phyloP scores from a whole-genome alignment of 2,888 invertebrate species.

The Polietes domitor region DNA sequence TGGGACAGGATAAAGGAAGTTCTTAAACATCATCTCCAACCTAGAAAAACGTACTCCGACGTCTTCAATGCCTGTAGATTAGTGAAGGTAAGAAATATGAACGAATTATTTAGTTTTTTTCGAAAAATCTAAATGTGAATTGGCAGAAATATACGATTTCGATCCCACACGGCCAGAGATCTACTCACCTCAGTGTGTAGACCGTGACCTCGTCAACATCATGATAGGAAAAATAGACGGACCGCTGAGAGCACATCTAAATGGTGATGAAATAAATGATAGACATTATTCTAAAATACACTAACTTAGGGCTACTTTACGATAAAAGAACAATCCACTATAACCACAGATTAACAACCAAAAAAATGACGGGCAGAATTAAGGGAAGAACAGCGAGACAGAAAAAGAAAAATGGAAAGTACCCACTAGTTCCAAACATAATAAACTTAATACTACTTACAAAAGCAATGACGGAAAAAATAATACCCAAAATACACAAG shows the following conservation, averaged over 20 bases:
- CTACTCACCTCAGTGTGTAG: conserved; percentile 10
- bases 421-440: not conserved
- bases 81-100: conserved; percentile 14
- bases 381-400: not conserved
- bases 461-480: not conserved
- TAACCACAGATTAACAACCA: not conserved
- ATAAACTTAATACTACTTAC: not conserved
- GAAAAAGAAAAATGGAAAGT: not conserved
- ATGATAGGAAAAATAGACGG: conserved; percentile 9
- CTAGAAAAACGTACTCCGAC: conserved; percentile 12
- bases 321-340: not conserved
- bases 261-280: not conserved
- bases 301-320: not conserved
- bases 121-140: conserved; percentile 6
- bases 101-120: conserved; percentile 28
- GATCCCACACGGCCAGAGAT: conserved; percentile 6
- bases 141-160: conserved; percentile 25
- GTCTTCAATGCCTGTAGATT: conserved; percentile 24
- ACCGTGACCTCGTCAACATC: conserved; percentile 15
- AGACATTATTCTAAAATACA: not conserved
- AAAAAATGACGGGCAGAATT: not conserved
- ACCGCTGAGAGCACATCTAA: not conserved
- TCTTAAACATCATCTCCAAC: conserved; percentile 24
- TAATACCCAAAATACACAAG: conserved; percentile 12
- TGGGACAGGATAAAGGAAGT: conserved; percentile 3